Conservation (phyloP, 2,797 vertebrate genomes). For the Pipistrellus pygmaeus region DNA sequence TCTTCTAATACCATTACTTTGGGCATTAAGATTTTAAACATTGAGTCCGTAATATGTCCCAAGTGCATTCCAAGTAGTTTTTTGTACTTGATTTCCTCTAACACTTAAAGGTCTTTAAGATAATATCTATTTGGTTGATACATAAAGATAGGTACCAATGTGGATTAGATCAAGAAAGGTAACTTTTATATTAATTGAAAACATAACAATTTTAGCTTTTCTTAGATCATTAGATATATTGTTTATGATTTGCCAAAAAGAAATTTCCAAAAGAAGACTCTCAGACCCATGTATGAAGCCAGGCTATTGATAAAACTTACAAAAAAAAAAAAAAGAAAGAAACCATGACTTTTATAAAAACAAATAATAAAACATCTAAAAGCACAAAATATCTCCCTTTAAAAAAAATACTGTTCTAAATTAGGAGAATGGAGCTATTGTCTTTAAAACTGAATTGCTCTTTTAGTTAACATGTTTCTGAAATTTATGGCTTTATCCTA, state of each 20-base stretch:
- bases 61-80: background rate
- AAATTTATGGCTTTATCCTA: slow-evolving; percentile 45
- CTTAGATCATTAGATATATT: background rate
- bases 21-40: background rate
- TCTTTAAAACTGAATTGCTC: slow-evolving; percentile 33
- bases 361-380: background rate
- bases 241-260: background rate
- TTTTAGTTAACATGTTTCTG: background rate
- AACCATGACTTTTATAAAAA: slow-evolving; percentile 35
- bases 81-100: slow-evolving; percentile 22
- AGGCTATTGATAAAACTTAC: background rate
- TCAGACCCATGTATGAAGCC: background rate
- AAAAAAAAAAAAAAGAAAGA: background rate
- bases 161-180: background rate
- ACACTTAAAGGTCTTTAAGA: background rate
- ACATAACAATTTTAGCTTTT: background rate
- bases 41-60: background rate
- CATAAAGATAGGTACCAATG: background rate
- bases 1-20: background rate
- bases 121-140: background rate
- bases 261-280: background rate
- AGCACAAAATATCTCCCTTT: background rate
- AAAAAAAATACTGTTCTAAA: slow-evolving; percentile 7
- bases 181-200: background rate
- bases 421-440: slow-evolving; percentile 22